Percentiles rank a stretch among this genome's conserved stretches.
Conservation (phyloP, 2,797 vertebrate species). For the Bradypodion pumilum region DNA sequence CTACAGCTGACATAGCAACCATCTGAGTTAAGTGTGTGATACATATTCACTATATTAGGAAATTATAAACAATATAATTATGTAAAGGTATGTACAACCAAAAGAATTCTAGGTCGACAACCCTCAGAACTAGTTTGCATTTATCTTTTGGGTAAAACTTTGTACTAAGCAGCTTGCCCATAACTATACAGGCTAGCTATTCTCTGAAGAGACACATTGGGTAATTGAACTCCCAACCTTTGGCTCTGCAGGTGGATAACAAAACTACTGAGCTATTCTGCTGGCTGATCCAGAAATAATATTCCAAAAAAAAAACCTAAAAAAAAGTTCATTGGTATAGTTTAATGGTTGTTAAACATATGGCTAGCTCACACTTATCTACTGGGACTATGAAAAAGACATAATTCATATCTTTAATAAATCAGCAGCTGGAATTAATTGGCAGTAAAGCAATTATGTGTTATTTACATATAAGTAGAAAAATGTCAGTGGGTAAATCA, state of each 20-base stretch:
- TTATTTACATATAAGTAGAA: background rate
- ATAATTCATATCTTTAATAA: slow-evolving; percentile 3
- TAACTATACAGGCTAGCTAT: no score
- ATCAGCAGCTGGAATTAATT: background rate
- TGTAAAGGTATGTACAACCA: no score
- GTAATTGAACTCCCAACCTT: no score
- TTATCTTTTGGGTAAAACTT: no score
- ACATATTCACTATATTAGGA: slow-evolving; percentile 28
- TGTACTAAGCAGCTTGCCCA: no score
- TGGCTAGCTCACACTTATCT: slow-evolving; percentile 13
- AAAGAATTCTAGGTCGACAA: no score
- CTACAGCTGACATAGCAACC: background rate
- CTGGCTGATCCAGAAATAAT: background rate
- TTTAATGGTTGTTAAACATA: slow-evolving; percentile 35
- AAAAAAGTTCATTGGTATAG: slow-evolving; percentile 16
- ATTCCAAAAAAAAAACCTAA: slow-evolving; percentile 20
- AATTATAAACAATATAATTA: no score
- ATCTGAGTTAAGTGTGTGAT: slow-evolving; percentile 21
- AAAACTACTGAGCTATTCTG: no score
- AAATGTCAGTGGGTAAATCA: background rate
- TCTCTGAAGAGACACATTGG: no score
- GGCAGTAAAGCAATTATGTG: background rate
- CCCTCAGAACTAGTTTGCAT: no score
- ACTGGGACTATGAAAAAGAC: slow-evolving; percentile 5
- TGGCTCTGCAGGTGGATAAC: no score